Base-by-base conservation (phyloP, 2,888 invertebrate genomes). In the Hypomecis atomaria region DNA sequence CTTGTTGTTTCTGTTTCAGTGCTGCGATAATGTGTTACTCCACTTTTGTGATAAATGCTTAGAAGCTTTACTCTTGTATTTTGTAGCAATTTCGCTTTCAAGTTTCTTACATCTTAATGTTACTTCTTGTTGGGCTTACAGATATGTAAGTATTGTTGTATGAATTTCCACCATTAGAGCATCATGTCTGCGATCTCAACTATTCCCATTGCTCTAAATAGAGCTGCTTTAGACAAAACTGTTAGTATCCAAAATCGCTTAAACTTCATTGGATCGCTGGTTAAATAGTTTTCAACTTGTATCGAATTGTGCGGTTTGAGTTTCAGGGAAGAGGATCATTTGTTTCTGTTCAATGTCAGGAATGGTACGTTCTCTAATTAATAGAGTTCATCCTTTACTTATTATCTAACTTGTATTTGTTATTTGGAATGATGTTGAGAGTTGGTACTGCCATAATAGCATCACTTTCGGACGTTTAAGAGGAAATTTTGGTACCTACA, bases 281-380 rank as follows among this genome's bases (percentile, higher is more conserved):
- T 56, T 33, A 48, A 48, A 65, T 60, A 65, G 65, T 65, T 65
- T 53, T 5, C 37, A 61, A 58, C 60, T 65, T 61, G 57, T 60
- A 65, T 57, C 65, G 65, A 57, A 65, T 61, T 53, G 52, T 65
- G 60, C 13, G 60, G 65, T 49, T 65, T 65, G 43, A 53, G 48
- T 11, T 57, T 13, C 34, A 1, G 33, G n/a, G 42, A n/a, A 45
- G 37, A 38, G 53, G 37, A 52, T 56, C 54, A 56, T 52, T 59
- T 47, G 38, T 63, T 48, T 58, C 53, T 8, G 52, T 23, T 38
- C 13, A 34, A 38, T 50, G 33, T 23, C 33, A 40, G 9, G 23
- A 36, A 37, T 56, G 9, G 38, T 36, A 50, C 5, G 11, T 52
- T 40, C 40, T 23, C 23, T 10, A n/a, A 6, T 38, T 38, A 11